Conservation (phyloP, 2,113 vertebrate species). For the Tachycineta bicolor region DNA sequence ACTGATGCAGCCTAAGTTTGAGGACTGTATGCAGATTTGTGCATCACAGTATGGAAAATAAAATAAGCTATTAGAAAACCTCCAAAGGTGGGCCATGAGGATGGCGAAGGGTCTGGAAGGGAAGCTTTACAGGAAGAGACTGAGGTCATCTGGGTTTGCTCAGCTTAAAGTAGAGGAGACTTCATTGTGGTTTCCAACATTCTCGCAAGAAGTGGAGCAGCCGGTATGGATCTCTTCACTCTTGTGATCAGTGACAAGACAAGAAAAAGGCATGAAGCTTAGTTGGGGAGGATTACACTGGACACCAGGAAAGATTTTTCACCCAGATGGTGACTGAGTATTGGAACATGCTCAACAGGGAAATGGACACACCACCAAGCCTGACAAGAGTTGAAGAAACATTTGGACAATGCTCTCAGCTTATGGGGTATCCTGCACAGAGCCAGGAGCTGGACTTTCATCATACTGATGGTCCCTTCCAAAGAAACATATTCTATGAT, state of each 20-base stretch:
- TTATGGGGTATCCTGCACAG: too few relatives aligned
- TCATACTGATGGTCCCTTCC: background rate
- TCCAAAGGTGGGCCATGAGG: background rate
- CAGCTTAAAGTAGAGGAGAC: background rate
- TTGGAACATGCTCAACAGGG: background rate
- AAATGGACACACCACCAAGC: background rate
- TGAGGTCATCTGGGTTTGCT: background rate
- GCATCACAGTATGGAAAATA: background rate
- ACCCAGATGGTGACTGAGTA: too few relatives aligned
- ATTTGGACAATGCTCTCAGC: background rate
- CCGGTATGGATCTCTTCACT: background rate
- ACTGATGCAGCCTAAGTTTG: too few relatives aligned
- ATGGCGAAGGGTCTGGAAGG: background rate
- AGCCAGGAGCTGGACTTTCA: background rate
- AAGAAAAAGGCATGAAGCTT: background rate
- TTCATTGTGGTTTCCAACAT: background rate
- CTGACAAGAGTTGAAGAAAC: background rate
- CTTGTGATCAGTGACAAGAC: background rate
- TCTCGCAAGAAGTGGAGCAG: background rate
- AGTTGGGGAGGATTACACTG: background rate
- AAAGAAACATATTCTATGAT: background rate
- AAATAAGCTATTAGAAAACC: background rate
- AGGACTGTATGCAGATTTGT: background rate
- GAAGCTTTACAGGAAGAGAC: background rate
- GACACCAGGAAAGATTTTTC: background rate